phyloP scores from a whole-genome alignment of 2,113 vertebrate genomes.

The Perca fluviatilis region DNA sequence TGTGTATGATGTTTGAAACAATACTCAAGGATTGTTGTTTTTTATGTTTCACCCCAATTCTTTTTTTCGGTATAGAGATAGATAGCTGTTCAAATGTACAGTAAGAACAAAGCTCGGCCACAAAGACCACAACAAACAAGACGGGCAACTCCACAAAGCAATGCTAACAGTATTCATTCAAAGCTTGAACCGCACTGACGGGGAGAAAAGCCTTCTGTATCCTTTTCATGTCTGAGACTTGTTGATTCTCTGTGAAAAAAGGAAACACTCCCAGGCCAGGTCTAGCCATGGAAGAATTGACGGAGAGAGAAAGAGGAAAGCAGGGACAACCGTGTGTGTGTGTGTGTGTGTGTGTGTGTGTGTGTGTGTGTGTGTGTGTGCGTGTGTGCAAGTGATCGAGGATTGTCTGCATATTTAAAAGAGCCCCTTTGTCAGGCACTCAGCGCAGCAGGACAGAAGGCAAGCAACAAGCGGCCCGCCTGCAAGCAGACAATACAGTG shows the following conservation, averaged over 20 bases:
- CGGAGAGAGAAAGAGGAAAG: constrained; percentile 58
- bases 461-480: constrained; percentile 84
- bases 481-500: constrained; percentile 85
- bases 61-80: neutral
- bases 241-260: constrained; percentile 73
- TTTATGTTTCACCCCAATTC: neutral
- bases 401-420: constrained; percentile 84
- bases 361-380: constrained; percentile 39
- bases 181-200: constrained; percentile 3
- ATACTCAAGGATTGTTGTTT: neutral
- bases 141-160: constrained; percentile 28
- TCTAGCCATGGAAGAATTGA: constrained; percentile 60
- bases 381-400: constrained; percentile 55
- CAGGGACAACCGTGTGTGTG: constrained; percentile 37
- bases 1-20: neutral
- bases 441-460: constrained; percentile 84
- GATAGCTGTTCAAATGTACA: constrained; percentile 32
- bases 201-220: constrained; percentile 55
- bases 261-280: constrained; percentile 68
- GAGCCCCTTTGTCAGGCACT: constrained; percentile 81
- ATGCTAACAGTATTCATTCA: constrained; percentile 35
- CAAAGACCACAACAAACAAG: constrained; percentile 47
- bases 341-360: constrained; percentile 38
- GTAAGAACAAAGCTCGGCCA: constrained; percentile 28
- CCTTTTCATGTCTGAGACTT: constrained; percentile 72